Evolutionary conservation across 1,140 invertebrate genomes (phyloP).

Genomic region (Eriocheir sinensis): DNA sequence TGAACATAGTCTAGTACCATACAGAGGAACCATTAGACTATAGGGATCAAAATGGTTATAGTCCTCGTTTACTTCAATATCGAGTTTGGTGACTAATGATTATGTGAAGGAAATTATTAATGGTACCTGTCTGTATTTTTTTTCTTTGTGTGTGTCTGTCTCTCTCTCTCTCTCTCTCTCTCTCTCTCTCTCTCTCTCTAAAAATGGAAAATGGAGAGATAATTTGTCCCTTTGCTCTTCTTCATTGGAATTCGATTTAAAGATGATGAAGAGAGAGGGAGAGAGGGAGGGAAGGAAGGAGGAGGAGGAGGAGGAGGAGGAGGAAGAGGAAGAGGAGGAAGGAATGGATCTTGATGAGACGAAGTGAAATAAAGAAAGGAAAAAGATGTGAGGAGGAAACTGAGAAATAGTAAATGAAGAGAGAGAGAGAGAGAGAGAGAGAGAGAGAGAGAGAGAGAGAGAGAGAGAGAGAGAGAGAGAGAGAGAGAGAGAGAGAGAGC

Average conservation of each 20-base stretch:
- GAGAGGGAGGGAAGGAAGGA: background rate
- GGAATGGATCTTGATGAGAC: background rate
- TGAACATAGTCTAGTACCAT: too few relatives aligned
- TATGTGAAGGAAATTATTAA: too few relatives aligned
- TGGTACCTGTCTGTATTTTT: background rate
- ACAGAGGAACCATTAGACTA: too few relatives aligned
- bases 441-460: background rate
- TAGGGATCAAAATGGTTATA: too few relatives aligned
- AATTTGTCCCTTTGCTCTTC: slow-evolving; percentile 29
- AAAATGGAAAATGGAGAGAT: background rate
- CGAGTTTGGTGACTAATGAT: too few relatives aligned
- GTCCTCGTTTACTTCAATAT: too few relatives aligned
- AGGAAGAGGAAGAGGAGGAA: background rate
- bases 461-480: background rate
- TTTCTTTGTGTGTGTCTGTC: background rate
- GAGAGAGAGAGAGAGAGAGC: background rate
- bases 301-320: background rate
- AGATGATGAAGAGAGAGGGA: background rate
- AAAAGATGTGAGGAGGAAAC: background rate
- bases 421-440: background rate
- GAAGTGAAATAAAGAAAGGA: background rate
- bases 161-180: slow-evolving; percentile 7
- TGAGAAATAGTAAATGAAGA: background rate
- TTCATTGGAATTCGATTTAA: slow-evolving; percentile 38
- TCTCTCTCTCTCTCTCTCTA: slow-evolving; percentile 41